Percentiles rank a stretch among this genome's conserved stretches.
Evolutionary conservation across 2,888 invertebrate genomes (phyloP).

Genomic region (Pachydiplax longipennis): DNA sequence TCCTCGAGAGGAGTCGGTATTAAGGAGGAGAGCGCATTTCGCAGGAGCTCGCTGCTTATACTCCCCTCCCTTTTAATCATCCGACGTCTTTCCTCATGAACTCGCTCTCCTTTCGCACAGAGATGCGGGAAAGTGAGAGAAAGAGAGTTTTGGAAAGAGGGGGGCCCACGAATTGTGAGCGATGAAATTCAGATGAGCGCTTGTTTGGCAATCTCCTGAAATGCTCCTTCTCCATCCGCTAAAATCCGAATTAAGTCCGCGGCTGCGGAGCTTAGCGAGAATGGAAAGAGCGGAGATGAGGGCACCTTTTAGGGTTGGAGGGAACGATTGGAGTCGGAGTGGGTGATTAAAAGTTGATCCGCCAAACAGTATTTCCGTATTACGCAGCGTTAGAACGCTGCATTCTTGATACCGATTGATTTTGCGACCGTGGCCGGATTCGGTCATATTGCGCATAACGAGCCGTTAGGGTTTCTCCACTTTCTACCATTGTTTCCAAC

Average conservation of each 20-base stretch:
- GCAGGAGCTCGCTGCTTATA: neutral
- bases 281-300: neutral
- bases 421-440: no score
- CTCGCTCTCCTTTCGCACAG: no score
- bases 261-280: neutral
- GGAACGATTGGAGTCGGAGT: neutral
- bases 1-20: neutral
- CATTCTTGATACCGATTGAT: no score
- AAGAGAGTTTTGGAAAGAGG: neutral
- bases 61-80: neutral
- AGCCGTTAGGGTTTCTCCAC: no score
- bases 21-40: neutral
- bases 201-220: conserved; percentile 32
- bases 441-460: no score
- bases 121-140: neutral
- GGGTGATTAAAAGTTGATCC: neutral
- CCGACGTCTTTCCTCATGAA: neutral
- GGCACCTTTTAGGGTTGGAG: neutral
- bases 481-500: no score
- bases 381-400: no score
- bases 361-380: no score
- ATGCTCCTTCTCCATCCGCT: neutral
- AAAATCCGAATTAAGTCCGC: conserved; percentile 39
- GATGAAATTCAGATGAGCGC: conserved; percentile 44
- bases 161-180: conserved; percentile 16